Base-by-base conservation (phyloP, 2,888 invertebrate species). In the Nomada fucata region DNA sequence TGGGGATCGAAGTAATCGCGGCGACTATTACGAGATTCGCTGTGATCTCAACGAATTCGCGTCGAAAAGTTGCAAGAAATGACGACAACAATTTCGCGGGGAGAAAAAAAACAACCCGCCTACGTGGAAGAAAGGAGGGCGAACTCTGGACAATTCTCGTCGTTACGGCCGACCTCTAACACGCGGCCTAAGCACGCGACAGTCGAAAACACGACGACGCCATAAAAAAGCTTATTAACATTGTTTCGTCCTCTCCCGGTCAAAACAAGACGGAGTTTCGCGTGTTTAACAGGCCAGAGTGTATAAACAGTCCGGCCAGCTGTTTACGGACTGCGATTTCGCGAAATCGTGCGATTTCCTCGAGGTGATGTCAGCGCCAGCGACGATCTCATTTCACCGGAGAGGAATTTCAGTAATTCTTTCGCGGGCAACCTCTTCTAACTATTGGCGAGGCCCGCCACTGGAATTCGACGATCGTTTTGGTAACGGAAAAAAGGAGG, bases 231-330 rank as follows among this genome's bases (percentile, higher is more conserved):
- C 26, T 59, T 59, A 64, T 76, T 76, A 64, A 71, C 64, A 76
- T 71, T 59, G 70, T 42, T 42, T 23, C 70, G 76, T 70, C 70
- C 57, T 75, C 57, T 42, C 29, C 10, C 20, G 69, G 50, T 64
- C 60, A 74, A 72, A 77, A 76, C 73, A 67, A 55, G 68, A 63
- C 75, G 68, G 59, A 65, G 64, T 72, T 67, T 20, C 59, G 15
- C 53, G 29, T 44, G 59, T 52, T 59, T 29, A 69, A 63, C 47
- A 2, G 11, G n/a, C 52, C 15, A 0, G n/a, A n/a, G 42, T 53
- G 50, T 50, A 55, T 70, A 76, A 76, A 71, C 70, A 70, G 57
- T 69, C 63, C 23, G 36, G 18, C 2, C 29, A 23, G 52, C 50
- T 67, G 74, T 67, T 60, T 74, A 52, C 44, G 44, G 10, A 23